phyloP scores from a whole-genome alignment of 2,888 invertebrate species.

The Gastracanthus pulcherrimus region DNA sequence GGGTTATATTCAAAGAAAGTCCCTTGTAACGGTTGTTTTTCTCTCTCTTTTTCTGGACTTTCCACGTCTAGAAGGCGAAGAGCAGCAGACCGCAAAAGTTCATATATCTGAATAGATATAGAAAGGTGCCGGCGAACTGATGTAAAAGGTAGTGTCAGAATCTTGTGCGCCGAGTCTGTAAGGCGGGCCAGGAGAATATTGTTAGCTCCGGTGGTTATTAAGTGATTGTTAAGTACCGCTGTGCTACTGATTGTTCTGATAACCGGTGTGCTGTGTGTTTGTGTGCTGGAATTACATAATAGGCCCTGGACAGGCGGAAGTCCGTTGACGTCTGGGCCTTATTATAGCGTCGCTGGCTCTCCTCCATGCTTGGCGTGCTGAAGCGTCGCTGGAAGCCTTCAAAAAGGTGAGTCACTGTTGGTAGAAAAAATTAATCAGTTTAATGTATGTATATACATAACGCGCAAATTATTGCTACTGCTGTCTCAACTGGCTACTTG shows the following conservation, averaged over 20 bases:
- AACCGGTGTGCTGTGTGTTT: neutral
- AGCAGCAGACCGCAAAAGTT: neutral
- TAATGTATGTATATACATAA: neutral
- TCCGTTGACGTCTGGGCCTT: conserved; percentile 63
- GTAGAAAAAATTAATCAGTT: conserved; percentile 6
- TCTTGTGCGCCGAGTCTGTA: conserved; percentile 37
- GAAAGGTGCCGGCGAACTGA: neutral
- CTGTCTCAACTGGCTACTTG: neutral
- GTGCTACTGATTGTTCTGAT: conserved; percentile 30
- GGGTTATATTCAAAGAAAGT: too few species aligned
- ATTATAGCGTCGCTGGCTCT: conserved; percentile 60
- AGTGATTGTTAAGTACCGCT: conserved; percentile 15
- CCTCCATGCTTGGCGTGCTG: conserved; percentile 71
- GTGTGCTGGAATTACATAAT: neutral
- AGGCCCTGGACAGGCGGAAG: conserved; percentile 62
- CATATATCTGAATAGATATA: neutral
- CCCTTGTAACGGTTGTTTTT: neutral
- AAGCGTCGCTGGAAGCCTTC: conserved; percentile 76
- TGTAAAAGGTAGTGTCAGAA: neutral
- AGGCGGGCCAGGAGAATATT: conserved; percentile 11
- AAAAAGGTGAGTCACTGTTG: conserved; percentile 67
- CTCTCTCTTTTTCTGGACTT: conserved; percentile 1
- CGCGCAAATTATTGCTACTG: neutral
- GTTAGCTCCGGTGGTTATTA: neutral
- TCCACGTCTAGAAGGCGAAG: neutral